A percentile compares a stretch with the other conserved stretches of the same genome.
Evolutionary conservation across 2,113 vertebrate species (phyloP).

Genomic region (Todiramphus saurophagus): DNA sequence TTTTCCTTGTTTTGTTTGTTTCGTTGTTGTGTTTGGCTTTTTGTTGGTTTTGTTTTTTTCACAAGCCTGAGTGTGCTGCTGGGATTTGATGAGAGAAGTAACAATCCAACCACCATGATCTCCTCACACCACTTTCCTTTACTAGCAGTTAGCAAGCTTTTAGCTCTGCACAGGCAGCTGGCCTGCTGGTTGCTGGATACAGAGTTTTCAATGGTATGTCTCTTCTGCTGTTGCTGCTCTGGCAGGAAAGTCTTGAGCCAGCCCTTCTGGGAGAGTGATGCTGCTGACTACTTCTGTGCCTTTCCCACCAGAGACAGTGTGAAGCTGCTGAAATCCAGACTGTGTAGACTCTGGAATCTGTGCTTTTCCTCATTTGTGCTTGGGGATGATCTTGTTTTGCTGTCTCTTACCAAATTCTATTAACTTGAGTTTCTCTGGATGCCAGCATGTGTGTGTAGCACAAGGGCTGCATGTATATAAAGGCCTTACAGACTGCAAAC

Average conservation of each 20-base stretch:
- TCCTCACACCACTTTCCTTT: not conserved
- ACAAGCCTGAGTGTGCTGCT: not conserved
- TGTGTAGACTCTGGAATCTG: not conserved
- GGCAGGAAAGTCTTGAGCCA: not conserved
- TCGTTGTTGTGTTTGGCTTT: too few relatives aligned
- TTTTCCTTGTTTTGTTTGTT: too few relatives aligned
- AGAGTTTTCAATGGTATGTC: not conserved
- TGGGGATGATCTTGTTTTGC: not conserved
- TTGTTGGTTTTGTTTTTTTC: not conserved
- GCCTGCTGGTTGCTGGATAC: not conserved
- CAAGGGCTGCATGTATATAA: not conserved
- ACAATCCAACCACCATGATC: not conserved
- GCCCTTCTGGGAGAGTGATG: not conserved
- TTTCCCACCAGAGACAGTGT: not conserved
- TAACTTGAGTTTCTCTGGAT: not conserved
- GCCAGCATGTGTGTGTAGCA: not conserved
- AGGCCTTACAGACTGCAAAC: not conserved
- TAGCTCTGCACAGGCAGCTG: not conserved
- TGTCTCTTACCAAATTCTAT: not conserved
- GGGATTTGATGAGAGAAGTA: not conserved
- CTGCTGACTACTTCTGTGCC: not conserved
- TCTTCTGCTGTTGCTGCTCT: not conserved
- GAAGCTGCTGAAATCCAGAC: not conserved
- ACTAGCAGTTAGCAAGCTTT: not conserved
- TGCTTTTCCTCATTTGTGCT: not conserved